Conservation (phyloP, 1,140 invertebrate species). For the Pinna nobilis region DNA sequence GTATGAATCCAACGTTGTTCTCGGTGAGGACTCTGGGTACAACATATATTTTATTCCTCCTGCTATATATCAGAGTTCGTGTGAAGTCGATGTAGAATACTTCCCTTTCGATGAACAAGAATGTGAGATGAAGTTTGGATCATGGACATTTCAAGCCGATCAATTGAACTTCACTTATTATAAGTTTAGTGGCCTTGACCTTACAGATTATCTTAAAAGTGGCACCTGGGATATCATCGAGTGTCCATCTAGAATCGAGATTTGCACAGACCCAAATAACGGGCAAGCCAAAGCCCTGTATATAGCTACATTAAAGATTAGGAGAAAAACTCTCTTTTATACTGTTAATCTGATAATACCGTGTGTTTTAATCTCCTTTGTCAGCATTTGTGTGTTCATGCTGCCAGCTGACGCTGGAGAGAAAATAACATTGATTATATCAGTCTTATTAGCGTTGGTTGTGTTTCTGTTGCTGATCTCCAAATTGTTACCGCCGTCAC, state of each 20-base stretch:
- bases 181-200: slow-evolving; percentile 94
- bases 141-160: slow-evolving; percentile 87
- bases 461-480: slow-evolving; percentile 99
- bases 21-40: slow-evolving; percentile 83
- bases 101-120: slow-evolving; percentile 94
- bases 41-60: slow-evolving; percentile 98
- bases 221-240: slow-evolving; percentile 99
- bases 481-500: slow-evolving; percentile 95
- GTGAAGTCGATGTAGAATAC: slow-evolving; percentile 93
- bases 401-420: slow-evolving; percentile 87
- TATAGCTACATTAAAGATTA: slow-evolving; percentile 86
- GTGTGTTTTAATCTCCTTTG: slow-evolving; percentile 98
- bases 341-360: slow-evolving; percentile 98
- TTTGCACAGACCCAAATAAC: slow-evolving; percentile 75
- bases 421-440: slow-evolving; percentile 95
- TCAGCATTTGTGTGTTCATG: slow-evolving; percentile 98
- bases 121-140: slow-evolving; percentile 90
- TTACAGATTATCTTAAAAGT: slow-evolving; percentile 98
- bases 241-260: slow-evolving; percentile 81
- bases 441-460: slow-evolving; percentile 98
- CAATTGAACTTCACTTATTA: slow-evolving; percentile 81
- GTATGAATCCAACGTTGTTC: slow-evolving; percentile 77
- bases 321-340: slow-evolving; percentile 98
- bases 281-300: slow-evolving; percentile 59
- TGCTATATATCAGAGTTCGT: slow-evolving; percentile 99